Percentiles rank a stretch among this genome's conserved stretches.
Conservation (phyloP, 2,797 vertebrate genomes). For the Typhlichthys eigenmanni region DNA sequence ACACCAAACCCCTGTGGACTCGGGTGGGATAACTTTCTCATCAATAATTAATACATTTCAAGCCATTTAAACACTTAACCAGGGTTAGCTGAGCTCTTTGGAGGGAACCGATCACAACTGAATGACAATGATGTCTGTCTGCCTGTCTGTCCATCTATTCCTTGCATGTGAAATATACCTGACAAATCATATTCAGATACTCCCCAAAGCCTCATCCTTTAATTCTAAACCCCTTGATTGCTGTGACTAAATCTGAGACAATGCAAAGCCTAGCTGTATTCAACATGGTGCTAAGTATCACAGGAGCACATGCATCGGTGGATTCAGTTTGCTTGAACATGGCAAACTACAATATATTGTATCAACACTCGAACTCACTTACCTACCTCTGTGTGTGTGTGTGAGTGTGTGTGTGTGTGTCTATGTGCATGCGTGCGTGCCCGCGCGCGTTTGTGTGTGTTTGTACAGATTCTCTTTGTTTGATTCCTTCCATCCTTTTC, state of each 20-base stretch:
- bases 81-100: conserved; percentile 40
- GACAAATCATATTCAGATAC: too few species aligned
- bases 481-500: conserved; percentile 62
- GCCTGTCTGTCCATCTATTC: too few species aligned
- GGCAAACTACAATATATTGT: too few species aligned
- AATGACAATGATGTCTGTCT: conserved; percentile 27
- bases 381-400: neutral
- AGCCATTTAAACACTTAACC: conserved; percentile 53
- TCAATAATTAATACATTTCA: conserved; percentile 66
- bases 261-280: too few species aligned
- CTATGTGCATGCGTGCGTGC: neutral
- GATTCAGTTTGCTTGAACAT: neutral
- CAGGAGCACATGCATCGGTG: neutral
- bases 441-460: neutral
- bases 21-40: conserved; percentile 57
- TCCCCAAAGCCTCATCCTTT: too few species aligned
- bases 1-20: conserved; percentile 61
- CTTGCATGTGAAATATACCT: too few species aligned
- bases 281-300: too few species aligned
- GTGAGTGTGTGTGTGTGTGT: conserved; percentile 1
- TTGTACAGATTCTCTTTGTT: conserved; percentile 52
- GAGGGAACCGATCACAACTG: conserved; percentile 38
- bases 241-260: too few species aligned
- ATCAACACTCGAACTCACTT: too few species aligned
- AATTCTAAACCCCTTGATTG: too few species aligned